These are phyloP conservation scores for Mythimna loreyi DNA, from an alignment of 2,888 invertebrate genomes.

Conservation along the genomic window DNA sequence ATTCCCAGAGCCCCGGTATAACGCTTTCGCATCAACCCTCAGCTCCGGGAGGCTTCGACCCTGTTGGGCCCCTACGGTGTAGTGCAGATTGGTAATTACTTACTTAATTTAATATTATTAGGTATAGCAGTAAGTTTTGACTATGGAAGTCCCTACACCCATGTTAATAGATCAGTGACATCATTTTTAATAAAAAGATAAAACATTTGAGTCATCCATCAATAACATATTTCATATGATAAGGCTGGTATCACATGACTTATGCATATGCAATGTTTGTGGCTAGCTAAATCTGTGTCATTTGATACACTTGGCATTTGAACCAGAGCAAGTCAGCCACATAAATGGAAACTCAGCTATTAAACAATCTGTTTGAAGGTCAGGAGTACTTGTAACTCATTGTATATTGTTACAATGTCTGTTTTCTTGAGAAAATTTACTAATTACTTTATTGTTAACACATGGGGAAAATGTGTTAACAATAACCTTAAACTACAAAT, in stretches of 20 bases:
- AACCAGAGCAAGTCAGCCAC: neutral
- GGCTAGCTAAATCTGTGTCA: slow-evolving; percentile 17
- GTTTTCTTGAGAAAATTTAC: too few relatives aligned
- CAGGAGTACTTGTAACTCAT: neutral
- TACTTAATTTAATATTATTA: neutral
- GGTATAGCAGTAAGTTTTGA: too few relatives aligned
- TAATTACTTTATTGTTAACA: too few relatives aligned
- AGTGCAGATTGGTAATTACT: too few relatives aligned
- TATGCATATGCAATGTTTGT: slow-evolving; percentile 9
- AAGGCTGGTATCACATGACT: slow-evolving; percentile 29
- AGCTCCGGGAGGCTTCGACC: too few relatives aligned
- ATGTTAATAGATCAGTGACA: slow-evolving; percentile 1
- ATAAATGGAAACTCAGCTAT: neutral
- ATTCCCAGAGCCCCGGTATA: too few relatives aligned
- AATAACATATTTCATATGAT: slow-evolving; percentile 31
- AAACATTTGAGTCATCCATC: slow-evolving; percentile 31
- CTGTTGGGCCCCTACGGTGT: too few relatives aligned
- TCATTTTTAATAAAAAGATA: slow-evolving; percentile 39
- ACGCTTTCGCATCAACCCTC: too few relatives aligned
- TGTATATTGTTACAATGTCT: too few relatives aligned
- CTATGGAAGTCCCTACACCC: neutral
- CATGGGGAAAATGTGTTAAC: too few relatives aligned
- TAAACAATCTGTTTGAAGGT: neutral
- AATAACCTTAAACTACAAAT: too few relatives aligned
- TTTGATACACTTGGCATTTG: slow-evolving; percentile 28